Evolutionary conservation across 2,113 vertebrate genomes (phyloP).

Genomic region (Galbula dea): DNA sequence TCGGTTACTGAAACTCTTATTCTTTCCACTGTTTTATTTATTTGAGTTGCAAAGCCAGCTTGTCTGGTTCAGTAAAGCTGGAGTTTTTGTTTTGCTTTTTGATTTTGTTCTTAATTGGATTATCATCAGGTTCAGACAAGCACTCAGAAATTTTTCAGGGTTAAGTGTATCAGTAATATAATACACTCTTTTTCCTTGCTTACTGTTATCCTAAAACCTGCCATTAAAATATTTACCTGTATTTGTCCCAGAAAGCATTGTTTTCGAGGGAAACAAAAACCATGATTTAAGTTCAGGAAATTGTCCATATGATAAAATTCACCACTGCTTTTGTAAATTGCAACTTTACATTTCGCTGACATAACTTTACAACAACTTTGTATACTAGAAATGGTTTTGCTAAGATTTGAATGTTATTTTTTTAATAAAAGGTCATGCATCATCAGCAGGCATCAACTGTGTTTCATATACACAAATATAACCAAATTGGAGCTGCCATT

Average conservation of each 20-base stretch:
- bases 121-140: constrained; percentile 41
- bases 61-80: constrained; percentile 48
- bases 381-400: constrained; percentile 79
- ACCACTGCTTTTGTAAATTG: constrained; percentile 78
- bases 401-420: constrained; percentile 77
- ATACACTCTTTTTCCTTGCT: constrained; percentile 44
- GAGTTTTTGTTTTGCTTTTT: background rate
- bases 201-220: constrained; percentile 54
- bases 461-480: constrained; percentile 37
- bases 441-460: constrained; percentile 51
- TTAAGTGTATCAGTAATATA: constrained; percentile 23
- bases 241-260: constrained; percentile 53
- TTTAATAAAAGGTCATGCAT: constrained; percentile 69
- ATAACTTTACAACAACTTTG: constrained; percentile 77
- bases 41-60: constrained; percentile 8
- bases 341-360: constrained; percentile 72
- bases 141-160: constrained; percentile 14
- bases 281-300: constrained; percentile 64
- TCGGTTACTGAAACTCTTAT: background rate
- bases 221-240: constrained; percentile 63
- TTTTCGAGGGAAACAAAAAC: constrained; percentile 65
- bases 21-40: constrained; percentile 17
- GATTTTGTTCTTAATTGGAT: background rate
- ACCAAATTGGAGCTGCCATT: constrained; percentile 57
- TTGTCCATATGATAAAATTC: constrained; percentile 57